Percentiles rank a stretch among this genome's conserved stretches.
phyloP scores from a whole-genome alignment of 2,888 invertebrate genomes.

The Mimachlamys varia region DNA sequence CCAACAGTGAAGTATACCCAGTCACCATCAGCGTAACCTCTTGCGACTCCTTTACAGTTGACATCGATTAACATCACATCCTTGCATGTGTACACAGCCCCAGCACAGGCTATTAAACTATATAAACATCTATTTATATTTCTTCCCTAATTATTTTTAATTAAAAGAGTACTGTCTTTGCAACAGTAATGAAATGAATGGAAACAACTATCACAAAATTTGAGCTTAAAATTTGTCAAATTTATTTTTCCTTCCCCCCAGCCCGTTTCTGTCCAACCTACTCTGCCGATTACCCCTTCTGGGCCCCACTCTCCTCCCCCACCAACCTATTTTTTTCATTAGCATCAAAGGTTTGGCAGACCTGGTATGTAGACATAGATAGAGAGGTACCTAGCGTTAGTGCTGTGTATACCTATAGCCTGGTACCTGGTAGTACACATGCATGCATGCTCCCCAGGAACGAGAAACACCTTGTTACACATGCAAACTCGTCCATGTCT shows the following conservation, averaged over 20 bases:
- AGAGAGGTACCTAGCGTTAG: neutral
- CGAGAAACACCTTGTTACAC: neutral
- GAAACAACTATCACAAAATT: slow-evolving; percentile 30
- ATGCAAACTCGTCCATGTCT: neutral
- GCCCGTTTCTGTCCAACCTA: neutral
- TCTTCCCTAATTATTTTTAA: neutral
- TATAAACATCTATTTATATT: neutral
- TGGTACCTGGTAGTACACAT: neutral
- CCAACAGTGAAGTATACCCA: neutral
- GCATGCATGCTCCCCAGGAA: neutral
- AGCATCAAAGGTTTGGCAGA: slow-evolving; percentile 29
- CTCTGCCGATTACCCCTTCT: neutral
- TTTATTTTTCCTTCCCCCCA: neutral
- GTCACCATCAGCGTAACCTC: neutral
- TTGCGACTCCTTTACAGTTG: neutral
- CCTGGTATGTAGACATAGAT: neutral
- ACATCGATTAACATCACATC: neutral
- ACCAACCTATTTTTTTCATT: slow-evolving; percentile 36
- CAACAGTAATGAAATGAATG: neutral
- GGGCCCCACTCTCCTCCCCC: slow-evolving; percentile 28
- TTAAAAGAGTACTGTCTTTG: neutral
- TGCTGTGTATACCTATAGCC: neutral
- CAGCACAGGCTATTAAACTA: neutral
- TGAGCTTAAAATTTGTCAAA: neutral
- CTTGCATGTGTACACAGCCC: slow-evolving; percentile 9